Evolutionary conservation across 1,140 invertebrate genomes (phyloP), one percentile per base, ranked within the genome.

Genomic region (Oscheius sp.): DNA sequence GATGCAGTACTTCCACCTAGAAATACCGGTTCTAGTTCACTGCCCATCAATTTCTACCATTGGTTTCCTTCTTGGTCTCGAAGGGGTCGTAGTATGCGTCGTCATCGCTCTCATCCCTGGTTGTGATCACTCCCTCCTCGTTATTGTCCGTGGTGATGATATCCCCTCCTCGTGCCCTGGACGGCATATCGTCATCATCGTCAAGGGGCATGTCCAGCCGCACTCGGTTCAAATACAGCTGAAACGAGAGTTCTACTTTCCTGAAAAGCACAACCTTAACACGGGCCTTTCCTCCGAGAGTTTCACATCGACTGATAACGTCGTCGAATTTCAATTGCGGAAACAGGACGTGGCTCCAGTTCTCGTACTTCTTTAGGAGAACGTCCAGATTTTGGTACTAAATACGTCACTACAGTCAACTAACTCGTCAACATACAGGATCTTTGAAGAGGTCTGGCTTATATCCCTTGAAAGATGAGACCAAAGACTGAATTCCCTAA

Each of bases 31-130:
- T n/a, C n/a, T n/a, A n/a, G n/a, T n/a, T n/a, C n/a, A n/a, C n/a
- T n/a, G n/a, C n/a, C n/a, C n/a, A n/a, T n/a, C n/a, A n/a, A n/a
- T n/a, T n/a, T n/a, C n/a, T n/a, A n/a, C n/a, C n/a, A n/a, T n/a
- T n/a, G 49, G 15, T 55, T 55, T 55, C 28, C 28, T 55, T 55
- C 49, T 7, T 15, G 7, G 7, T 7, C 15, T 55, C 28, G 29
- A n/a, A 7, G 10, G 31, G 10, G n/a, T n/a, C n/a, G n/a, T 10
- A 7, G 26, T 38, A n/a, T 26, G n/a, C 36, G 26, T 66, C 64
- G 36, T 66, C 64, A 4, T 66, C 64, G 32, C 36, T 66, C 13
- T 66, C 64, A 32, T 3, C 20, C 18, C 64, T 32, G 32, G 23
- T 66, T 66, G 35, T 42, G 64, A 45, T 55, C 7, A 55, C 49